phyloP scores from a whole-genome alignment of 2,888 invertebrate genomes.

The Galeruca laticollis region DNA sequence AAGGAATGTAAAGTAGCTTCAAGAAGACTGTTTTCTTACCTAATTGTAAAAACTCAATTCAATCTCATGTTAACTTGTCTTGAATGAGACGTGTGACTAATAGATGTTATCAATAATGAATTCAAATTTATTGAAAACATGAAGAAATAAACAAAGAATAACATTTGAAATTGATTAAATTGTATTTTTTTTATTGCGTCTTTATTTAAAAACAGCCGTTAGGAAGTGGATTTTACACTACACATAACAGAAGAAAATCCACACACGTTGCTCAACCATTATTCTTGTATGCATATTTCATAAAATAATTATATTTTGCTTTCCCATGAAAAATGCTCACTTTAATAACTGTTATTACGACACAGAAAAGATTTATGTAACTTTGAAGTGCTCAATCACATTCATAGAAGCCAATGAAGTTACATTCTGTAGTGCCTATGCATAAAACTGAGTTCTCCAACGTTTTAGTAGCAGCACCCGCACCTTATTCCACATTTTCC shows the following conservation, averaged over 20 bases:
- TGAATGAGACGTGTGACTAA: not conserved
- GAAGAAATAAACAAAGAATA: not conserved
- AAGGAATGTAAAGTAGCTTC: too few relatives aligned
- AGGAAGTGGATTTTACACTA: too few relatives aligned
- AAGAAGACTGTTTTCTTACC: too few relatives aligned
- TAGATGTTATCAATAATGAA: not conserved
- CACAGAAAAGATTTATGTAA: conserved; percentile 9
- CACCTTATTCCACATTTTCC: not conserved
- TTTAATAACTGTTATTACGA: conserved; percentile 4
- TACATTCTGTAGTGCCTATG: not conserved
- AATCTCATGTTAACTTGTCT: not conserved
- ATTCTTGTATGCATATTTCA: not conserved
- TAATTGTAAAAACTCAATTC: too few relatives aligned
- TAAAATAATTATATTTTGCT: not conserved
- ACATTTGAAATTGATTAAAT: not conserved
- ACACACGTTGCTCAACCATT: not conserved
- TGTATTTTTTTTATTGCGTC: too few relatives aligned
- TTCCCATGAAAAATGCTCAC: not conserved
- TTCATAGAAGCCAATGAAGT: conserved; percentile 4
- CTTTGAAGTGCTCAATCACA: not conserved
- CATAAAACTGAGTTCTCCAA: not conserved
- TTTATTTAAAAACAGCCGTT: too few relatives aligned
- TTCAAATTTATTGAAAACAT: not conserved
- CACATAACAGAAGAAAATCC: not conserved
- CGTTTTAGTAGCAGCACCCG: conserved; percentile 6